Conservation (phyloP, 2,113 vertebrate genomes). For the Columba livia region DNA sequence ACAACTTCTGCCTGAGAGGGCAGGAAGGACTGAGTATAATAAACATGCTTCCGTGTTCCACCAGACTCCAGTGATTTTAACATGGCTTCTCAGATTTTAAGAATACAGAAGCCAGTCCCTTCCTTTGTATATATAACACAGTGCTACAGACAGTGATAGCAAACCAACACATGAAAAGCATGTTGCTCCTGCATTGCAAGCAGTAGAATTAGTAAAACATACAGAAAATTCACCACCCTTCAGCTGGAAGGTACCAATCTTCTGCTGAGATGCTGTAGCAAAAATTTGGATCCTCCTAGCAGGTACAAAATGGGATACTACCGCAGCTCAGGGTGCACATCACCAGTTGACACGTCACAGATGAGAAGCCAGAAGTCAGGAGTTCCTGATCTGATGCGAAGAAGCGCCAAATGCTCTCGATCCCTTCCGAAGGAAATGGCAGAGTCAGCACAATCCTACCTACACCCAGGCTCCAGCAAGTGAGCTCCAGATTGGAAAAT, state of each 20-base stretch:
- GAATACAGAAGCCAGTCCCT: neutral
- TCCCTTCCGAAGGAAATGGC: neutral
- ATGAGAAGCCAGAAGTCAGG: neutral
- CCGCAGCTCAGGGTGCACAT: accelerated
- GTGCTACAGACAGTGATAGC: neutral
- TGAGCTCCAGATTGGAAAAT: neutral
- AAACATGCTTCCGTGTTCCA: neutral
- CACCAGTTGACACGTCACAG: neutral
- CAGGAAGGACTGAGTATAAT: neutral
- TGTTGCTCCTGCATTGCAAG: neutral
- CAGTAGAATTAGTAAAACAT: neutral
- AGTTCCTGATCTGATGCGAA: neutral
- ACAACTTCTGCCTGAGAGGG: neutral
- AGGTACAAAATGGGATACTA: neutral
- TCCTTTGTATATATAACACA: accelerated
- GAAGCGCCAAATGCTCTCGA: neutral
- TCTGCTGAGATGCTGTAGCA: neutral
- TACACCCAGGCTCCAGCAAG: neutral
- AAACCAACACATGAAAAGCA: neutral
- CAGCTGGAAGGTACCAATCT: neutral
- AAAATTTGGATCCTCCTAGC: neutral
- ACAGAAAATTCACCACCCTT: neutral
- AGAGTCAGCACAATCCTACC: neutral
- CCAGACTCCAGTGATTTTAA: neutral
- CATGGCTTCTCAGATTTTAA: neutral